phyloP scores from a whole-genome alignment of 2,113 vertebrate genomes.

The Cepphus grylle region DNA sequence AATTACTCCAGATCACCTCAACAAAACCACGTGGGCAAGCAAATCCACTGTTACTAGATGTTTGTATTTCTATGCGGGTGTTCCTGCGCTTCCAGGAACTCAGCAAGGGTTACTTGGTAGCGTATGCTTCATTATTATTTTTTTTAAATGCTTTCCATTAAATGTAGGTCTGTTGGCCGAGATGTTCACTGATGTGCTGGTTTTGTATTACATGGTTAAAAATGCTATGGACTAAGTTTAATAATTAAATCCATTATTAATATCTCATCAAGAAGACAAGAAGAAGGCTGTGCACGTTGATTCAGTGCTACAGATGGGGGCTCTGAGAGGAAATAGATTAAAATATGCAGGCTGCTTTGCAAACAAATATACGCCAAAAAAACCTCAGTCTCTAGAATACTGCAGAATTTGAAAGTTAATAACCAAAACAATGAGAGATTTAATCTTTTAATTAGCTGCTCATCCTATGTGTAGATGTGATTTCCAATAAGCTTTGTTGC shows the following conservation, averaged over 20 bases:
- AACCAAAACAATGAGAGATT: background rate
- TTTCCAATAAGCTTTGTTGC: background rate
- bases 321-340: background rate
- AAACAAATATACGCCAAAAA: background rate
- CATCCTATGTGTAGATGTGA: background rate
- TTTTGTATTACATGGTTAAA: constrained; percentile 52
- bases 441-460: background rate
- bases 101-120: constrained; percentile 15
- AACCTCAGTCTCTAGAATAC: background rate
- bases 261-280: constrained; percentile 9
- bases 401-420: constrained; percentile 4
- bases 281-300: background rate
- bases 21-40: background rate
- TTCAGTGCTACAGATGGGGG: background rate
- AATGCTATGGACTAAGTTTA: constrained; percentile 22
- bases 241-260: constrained; percentile 66
- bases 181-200: constrained; percentile 25
- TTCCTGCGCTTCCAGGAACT: constrained; percentile 41
- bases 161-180: background rate
- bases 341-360: background rate
- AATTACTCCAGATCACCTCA: background rate
- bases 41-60: background rate
- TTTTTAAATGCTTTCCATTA: constrained; percentile 20
- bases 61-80: background rate
- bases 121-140: background rate